Conservation (phyloP, 2,113 vertebrate species). For the Accipiter cooperii region DNA sequence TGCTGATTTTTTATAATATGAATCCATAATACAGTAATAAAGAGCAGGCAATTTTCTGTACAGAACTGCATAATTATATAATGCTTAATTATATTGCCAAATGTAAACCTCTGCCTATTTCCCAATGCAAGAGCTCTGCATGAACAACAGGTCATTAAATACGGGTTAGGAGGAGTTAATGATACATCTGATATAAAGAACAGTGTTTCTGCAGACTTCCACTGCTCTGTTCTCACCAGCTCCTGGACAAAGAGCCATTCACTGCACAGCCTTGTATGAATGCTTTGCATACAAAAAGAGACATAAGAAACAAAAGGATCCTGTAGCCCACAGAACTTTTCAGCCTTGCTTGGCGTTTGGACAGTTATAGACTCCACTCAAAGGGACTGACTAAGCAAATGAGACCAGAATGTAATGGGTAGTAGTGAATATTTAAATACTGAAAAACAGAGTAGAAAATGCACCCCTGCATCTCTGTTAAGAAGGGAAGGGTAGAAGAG, state of each 20-base stretch:
- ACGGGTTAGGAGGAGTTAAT: slow-evolving; percentile 35
- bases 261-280: slow-evolving; percentile 13
- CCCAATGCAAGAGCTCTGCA: not conserved
- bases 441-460: not conserved
- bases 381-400: slow-evolving; percentile 18
- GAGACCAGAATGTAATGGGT: not conserved
- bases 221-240: slow-evolving; percentile 25
- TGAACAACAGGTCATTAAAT: not conserved
- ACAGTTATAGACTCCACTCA: not conserved
- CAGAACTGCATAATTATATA: not conserved
- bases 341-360: not conserved
- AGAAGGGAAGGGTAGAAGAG: not conserved
- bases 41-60: not conserved
- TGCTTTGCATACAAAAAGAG: slow-evolving; percentile 55
- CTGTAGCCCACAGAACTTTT: not conserved
- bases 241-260: slow-evolving; percentile 43
- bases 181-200: not conserved
- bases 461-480: not conserved
- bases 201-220: slow-evolving; percentile 9
- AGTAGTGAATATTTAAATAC: not conserved
- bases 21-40: not conserved
- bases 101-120: not conserved
- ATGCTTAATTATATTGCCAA: not conserved
- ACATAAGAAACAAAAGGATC: slow-evolving; percentile 47
- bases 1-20: not conserved